Conservation (phyloP, 1,140 invertebrate genomes). For the Caenorhabditis brenneri region DNA sequence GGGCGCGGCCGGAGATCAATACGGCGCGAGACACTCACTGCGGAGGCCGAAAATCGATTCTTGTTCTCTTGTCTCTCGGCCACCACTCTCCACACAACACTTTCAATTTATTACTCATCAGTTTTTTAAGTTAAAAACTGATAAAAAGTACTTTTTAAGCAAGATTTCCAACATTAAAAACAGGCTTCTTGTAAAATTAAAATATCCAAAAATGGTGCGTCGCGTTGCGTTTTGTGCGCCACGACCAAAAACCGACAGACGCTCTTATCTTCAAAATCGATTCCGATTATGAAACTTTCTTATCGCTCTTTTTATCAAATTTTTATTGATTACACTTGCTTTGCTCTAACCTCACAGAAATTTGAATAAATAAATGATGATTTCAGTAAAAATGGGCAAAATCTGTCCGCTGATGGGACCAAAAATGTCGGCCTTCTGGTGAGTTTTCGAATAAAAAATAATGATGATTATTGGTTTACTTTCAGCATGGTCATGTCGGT, state of each 20-base stretch:
- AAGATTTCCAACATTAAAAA: background rate
- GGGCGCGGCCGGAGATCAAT: constrained; percentile 23
- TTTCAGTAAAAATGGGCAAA: constrained; percentile 61
- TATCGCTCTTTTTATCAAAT: background rate
- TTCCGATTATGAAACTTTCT: background rate
- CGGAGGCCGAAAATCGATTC: constrained; percentile 39
- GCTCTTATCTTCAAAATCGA: background rate
- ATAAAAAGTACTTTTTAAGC: background rate
- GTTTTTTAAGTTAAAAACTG: background rate
- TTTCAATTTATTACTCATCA: background rate
- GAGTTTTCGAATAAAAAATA: constrained; percentile 36
- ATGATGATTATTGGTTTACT: background rate
- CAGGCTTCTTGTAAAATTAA: background rate
- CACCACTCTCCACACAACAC: background rate
- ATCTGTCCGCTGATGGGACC: constrained; percentile 69
- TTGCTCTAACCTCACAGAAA: too few species aligned
- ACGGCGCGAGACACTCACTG: constrained; percentile 9
- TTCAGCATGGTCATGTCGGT: constrained; percentile 71
- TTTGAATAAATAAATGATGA: background rate
- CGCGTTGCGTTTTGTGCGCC: constrained; percentile 13
- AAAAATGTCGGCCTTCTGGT: constrained; percentile 71
- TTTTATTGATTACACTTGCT: background rate
- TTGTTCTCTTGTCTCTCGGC: constrained; percentile 36
- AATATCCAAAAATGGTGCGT: constrained; percentile 18
- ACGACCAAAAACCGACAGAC: constrained; percentile 10